Evolutionary conservation across 2,888 invertebrate species (phyloP), one percentile per base, ranked within the genome.

Genomic region (Watsonalla cultraria): DNA sequence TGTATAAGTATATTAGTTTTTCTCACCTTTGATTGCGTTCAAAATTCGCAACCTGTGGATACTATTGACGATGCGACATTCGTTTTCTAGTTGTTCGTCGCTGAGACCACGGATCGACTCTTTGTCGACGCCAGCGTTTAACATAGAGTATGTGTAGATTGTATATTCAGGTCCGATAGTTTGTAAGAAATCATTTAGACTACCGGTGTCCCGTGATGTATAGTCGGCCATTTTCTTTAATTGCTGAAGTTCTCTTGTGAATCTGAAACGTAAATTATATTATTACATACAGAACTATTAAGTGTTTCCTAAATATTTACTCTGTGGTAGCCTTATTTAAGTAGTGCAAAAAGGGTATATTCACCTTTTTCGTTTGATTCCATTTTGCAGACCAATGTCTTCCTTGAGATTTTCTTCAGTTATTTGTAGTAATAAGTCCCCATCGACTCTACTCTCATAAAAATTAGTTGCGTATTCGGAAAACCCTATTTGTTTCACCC

Each of bases 401-500:
- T 97, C 96, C 65, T 93, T 94, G 53, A 99, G 93, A 91, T 98
- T 98, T 53, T 96, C 95, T 83, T 98, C 99, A 8, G 95, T 96
- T 61, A 99, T 91, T 82, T 97, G 97, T 55, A 99, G 90, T 60
- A 99, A 89, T 52, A 99, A 92, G 91, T 99, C 99, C 7, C 99
- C 99, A 82, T 99, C 99, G 37, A 99, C 99, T 82, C 97, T 93
- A 74, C 98, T 97, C 54, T 96, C 96, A 47, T 94, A 93, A 80
- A 99, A 99, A 79, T 95, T 95, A 2, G 89, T 92, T 4, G 96
- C 94, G 70, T 95, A 97, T 74, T 96, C 95, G 13, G 93, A 93
- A 81, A 99, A 99, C 0, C 98, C 98, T 72, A 98, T 98, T 92
- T 99, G 99, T 78, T 97, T 97, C 0, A 99, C 97, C 99, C 99